These are phyloP conservation scores for Alcis repandata DNA, from an alignment of 2,888 invertebrate genomes.

Conservation along the genomic window DNA sequence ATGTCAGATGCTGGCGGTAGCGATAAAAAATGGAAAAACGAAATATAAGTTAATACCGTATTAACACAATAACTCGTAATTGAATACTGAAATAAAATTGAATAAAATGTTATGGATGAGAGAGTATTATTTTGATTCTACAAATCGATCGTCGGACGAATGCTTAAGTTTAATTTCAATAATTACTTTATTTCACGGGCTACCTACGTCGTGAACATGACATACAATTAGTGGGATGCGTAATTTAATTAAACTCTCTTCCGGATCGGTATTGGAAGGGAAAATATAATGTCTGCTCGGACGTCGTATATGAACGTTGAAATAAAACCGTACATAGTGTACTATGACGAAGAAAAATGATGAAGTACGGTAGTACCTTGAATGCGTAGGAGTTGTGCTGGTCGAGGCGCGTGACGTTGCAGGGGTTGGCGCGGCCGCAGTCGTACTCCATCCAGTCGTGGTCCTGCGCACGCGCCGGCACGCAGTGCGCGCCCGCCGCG, in stretches of 20 bases:
- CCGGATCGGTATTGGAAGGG: not conserved
- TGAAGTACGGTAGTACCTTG: conserved; percentile 87
- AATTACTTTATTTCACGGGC: not conserved
- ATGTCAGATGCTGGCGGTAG: conserved; percentile 84
- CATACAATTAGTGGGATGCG: conserved; percentile 4
- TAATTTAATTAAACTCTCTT: conserved; percentile 7
- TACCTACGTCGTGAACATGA: conserved; percentile 3
- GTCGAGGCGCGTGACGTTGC: conserved; percentile 94
- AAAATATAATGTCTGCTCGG: not conserved
- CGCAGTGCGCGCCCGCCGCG: conserved; percentile 74
- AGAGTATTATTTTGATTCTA: conserved; percentile 1
- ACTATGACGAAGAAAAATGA: not conserved
- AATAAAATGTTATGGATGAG: conserved; percentile 29
- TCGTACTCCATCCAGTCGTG: conserved; percentile 94
- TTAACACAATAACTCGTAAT: conserved; percentile 36
- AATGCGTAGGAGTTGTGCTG: conserved; percentile 95
- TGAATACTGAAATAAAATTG: conserved; percentile 18
- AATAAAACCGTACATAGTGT: no score
- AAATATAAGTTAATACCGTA: conserved; percentile 62
- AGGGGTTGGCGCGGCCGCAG: conserved; percentile 94
- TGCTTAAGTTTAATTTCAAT: not conserved
- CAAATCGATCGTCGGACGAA: not conserved
- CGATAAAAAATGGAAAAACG: conserved; percentile 76
- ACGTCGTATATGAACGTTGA: not conserved
- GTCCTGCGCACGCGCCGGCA: conserved; percentile 74